A percentile compares a stretch with the other conserved stretches of the same genome.
Evolutionary conservation across 1,140 invertebrate species (phyloP).

Genomic region (Eriosoma lanigerum): DNA sequence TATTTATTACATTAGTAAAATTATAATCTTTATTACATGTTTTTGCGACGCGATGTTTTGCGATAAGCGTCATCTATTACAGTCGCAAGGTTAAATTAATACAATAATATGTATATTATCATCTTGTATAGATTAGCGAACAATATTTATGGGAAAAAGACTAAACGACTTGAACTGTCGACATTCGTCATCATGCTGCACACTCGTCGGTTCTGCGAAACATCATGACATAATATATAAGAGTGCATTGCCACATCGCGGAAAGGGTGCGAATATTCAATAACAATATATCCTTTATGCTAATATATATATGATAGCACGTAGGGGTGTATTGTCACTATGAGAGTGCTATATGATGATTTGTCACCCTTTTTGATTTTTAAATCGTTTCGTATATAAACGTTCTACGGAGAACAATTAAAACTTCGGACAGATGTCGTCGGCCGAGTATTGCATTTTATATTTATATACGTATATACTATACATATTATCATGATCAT

Average conservation of each 20-base stretch:
- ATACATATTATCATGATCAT: too few relatives aligned
- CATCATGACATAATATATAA: neutral
- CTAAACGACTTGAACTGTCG: too few relatives aligned
- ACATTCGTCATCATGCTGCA: too few relatives aligned
- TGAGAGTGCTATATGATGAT: slow-evolving; percentile 40
- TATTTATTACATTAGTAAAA: too few relatives aligned
- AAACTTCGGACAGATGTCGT: slow-evolving; percentile 45
- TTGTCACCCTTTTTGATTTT: slow-evolving; percentile 48
- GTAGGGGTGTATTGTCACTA: slow-evolving; percentile 6
- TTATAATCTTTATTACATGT: too few relatives aligned
- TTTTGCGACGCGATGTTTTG: too few relatives aligned
- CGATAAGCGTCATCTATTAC: too few relatives aligned
- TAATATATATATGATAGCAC: neutral
- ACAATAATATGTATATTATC: too few relatives aligned
- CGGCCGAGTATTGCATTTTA: neutral
- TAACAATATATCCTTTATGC: slow-evolving; percentile 44
- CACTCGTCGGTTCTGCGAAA: too few relatives aligned
- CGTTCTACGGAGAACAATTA: slow-evolving; percentile 38
- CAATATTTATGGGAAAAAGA: too few relatives aligned
- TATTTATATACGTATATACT: slow-evolving; percentile 2
- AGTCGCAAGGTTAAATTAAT: too few relatives aligned
- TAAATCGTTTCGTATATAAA: slow-evolving; percentile 46
- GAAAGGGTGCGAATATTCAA: slow-evolving; percentile 20
- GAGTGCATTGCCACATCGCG: neutral
- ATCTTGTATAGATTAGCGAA: too few relatives aligned